phyloP scores from a whole-genome alignment of 2,113 vertebrate genomes.

The Labeo rohita region DNA sequence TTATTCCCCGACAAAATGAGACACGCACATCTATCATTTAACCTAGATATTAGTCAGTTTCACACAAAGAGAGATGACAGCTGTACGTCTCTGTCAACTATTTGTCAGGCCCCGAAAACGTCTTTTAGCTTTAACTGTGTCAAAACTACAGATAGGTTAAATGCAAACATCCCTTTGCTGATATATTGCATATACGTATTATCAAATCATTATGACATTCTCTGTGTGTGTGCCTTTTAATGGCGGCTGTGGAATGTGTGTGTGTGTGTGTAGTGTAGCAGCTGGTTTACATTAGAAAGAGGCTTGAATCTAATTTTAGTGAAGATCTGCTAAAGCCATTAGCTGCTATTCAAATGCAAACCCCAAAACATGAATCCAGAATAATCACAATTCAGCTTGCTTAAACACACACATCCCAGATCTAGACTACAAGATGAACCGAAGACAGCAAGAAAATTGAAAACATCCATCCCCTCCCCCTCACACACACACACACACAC shows the following conservation, averaged over 20 bases:
- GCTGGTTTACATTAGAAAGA: slow-evolving; percentile 70
- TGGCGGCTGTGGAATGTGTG: slow-evolving; percentile 68
- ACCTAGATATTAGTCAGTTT: neutral
- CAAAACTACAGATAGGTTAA: neutral
- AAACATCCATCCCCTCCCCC: slow-evolving; percentile 38
- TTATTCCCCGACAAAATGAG: neutral
- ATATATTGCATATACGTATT: neutral
- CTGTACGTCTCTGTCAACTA: neutral
- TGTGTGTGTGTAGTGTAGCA: slow-evolving; percentile 54
- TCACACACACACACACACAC: neutral
- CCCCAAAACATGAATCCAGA: neutral
- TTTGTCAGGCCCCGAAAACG: neutral
- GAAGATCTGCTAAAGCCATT: slow-evolving; percentile 49
- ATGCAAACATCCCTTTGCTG: neutral
- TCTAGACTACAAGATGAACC: neutral
- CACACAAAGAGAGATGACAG: slow-evolving; percentile 31
- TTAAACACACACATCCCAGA: neutral
- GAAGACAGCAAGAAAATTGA: neutral
- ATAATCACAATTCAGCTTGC: neutral
- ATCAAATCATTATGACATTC: slow-evolving; percentile 9
- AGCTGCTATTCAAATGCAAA: slow-evolving; percentile 3
- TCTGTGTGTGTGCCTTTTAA: slow-evolving; percentile 61
- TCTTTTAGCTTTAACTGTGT: neutral
- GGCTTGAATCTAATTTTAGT: slow-evolving; percentile 73
- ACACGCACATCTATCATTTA: too few relatives aligned